Evolutionary conservation across 2,113 vertebrate species (phyloP), one percentile per base, ranked within the genome.

Genomic region (Nipponia nippon): DNA sequence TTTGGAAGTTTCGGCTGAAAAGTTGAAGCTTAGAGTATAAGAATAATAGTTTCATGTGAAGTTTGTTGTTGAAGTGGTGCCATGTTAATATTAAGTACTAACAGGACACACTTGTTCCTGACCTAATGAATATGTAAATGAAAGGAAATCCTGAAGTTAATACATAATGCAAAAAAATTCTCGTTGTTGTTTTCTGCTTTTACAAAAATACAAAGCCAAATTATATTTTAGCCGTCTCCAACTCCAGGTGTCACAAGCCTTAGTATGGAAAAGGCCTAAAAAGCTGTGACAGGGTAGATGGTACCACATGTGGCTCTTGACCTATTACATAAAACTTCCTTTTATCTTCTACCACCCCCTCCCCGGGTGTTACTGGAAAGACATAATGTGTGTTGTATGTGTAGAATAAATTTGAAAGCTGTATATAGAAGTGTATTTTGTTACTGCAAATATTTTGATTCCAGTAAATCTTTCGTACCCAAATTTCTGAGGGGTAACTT

Each of bases 321-420:
- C 13, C 50, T 82, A 4, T 65, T 83, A 29, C 0, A 0, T 44
- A 49, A 55, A 27, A 11, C 9, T 49, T 38, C 10, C 19, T 61
- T 75, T 70, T 76, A 55, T 8, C 9, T 80, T 58, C 42, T 38
- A 42, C 22, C 1, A 6, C 65, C 3, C 21, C 10, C 70, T 3
- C 21, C 10, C 70, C 26, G 13, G 3, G 0, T 36, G 7, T 30
- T 67, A 30, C 53, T 79, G 63, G 17, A 52, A 84, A 71, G 50
- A 58, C 8, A 16, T 9, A n/a, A 44, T 18, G 10, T 49, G 4
- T 73, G 40, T 27, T 69, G n/a, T 46, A 30, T 40, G 7, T 19
- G 11, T 56, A 15, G 40, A 40, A 69, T 50, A 42, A 53, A 61
- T 76, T 25, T 69, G 52, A 65, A 90, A 93, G 25, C 59, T 26